These are phyloP conservation scores for Laticauda colubrina DNA, from an alignment of 2,113 vertebrate genomes.

Conservation along the genomic window DNA sequence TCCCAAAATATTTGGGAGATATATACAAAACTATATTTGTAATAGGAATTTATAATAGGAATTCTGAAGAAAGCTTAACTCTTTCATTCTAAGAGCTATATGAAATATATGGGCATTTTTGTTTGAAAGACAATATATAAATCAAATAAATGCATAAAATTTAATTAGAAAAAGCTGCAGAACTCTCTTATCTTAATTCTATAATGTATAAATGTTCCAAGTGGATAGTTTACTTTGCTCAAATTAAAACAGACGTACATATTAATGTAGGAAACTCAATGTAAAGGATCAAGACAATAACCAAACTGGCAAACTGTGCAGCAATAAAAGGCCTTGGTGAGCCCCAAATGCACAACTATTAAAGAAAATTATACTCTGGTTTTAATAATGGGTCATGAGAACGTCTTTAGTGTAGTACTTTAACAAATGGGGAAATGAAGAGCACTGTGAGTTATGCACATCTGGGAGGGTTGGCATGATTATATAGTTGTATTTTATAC, in stretches of 20 bases:
- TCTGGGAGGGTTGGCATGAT: not conserved
- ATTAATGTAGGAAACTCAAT: not conserved
- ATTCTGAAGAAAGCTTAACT: not conserved
- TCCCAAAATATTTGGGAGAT: not conserved
- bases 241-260: not conserved
- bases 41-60: not conserved
- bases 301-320: not conserved
- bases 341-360: not conserved
- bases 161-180: not conserved
- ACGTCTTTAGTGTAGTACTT: not conserved
- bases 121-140: not conserved
- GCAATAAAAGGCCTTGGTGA: not conserved
- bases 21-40: not conserved
- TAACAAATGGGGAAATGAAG: not conserved
- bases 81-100: no score
- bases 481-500: not conserved
- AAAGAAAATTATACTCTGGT: slow-evolving; percentile 12
- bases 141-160: not conserved
- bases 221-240: not conserved
- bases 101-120: not conserved
- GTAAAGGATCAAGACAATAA: not conserved
- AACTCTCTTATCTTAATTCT: not conserved
- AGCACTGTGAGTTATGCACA: not conserved
- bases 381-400: slow-evolving; percentile 4
- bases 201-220: not conserved